These are phyloP conservation scores for Automeris io DNA, from an alignment of 2,888 invertebrate genomes.

Conservation along the genomic window DNA sequence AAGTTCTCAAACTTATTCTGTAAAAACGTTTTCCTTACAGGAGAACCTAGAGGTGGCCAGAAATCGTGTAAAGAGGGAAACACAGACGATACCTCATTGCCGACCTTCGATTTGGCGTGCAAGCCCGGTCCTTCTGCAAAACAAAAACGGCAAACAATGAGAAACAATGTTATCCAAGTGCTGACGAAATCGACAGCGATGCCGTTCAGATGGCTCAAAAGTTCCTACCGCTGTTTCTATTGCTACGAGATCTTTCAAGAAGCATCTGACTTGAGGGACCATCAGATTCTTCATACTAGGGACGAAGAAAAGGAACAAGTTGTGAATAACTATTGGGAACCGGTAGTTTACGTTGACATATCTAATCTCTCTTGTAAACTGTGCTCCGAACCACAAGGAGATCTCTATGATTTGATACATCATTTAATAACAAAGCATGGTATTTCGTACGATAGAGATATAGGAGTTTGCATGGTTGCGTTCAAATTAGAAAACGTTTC, in stretches of 20 bases:
- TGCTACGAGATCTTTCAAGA: constrained; percentile 70
- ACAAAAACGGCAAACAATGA: constrained; percentile 53
- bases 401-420: constrained; percentile 55
- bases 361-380: constrained; percentile 49
- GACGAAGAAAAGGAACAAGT: constrained; percentile 49
- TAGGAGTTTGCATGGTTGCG: constrained; percentile 58
- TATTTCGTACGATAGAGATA: constrained; percentile 53
- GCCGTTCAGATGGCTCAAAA: constrained; percentile 68
- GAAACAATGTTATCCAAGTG: constrained; percentile 54
- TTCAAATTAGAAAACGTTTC: constrained; percentile 57
- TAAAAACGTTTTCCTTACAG: constrained; percentile 60
- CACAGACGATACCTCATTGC: background rate
- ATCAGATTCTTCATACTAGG: constrained; percentile 43
- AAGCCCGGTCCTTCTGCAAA: constrained; percentile 26
- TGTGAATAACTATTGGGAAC: constrained; percentile 65
- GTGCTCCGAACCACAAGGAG: constrained; percentile 41
- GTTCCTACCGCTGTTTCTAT: constrained; percentile 65
- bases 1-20: constrained; percentile 24
- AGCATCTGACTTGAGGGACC: constrained; percentile 47
- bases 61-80: constrained; percentile 16
- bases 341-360: constrained; percentile 57
- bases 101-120: background rate
- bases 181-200: constrained; percentile 52
- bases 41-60: constrained; percentile 59
- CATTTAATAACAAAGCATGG: constrained; percentile 50